Base-by-base conservation (phyloP, 2,888 invertebrate species). In the Calameuta idolon region DNA sequence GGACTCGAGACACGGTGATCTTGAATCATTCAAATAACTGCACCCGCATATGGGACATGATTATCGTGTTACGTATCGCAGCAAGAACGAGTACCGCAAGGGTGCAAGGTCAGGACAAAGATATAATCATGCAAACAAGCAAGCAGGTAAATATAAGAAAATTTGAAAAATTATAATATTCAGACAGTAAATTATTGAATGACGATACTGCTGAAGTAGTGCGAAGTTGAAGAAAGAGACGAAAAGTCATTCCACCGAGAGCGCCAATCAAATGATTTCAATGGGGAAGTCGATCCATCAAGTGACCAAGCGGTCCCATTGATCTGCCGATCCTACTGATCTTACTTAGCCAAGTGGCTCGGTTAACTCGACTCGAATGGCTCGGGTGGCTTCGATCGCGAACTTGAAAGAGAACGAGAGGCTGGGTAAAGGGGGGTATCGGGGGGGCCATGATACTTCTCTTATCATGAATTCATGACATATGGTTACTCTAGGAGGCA, bases 21-120 rank as follows among this genome's bases (percentile, higher is more conserved):
- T 55, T 55, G 55, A 55, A 55, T 55, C 55, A 55, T 71, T 34
- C 30, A 11, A 71, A 34, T 71, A 71, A 30, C 71, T 34, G 15
- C 35, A 74, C 74, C 74, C 34, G 35, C 74, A 74, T 74, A 86
- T 85, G 82, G 87, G 86, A 85, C 87, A 84, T 85, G 86, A 84
- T 83, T 87, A 86, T 87, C 86, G 83, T 80, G 83, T 87, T 87
- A 85, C 87, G 71, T 71, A 71, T 31, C 71, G 12, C 31, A n/a
- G 12, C 23, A 23, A 23, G 55, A 23, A 23, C 9, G 23, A 55
- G 77, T 78, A 85, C 85, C 86, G 85, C 87, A 87, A 87, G 87
- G 86, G 86, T 86, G 81, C 55, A 55, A 55, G 55, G 55, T 55
- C 55, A 23, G 2, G 31, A 75, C 83, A 80, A 81, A 86, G 87